A percentile compares a stretch with the other conserved stretches of the same genome.
Conservation (phyloP, 2,888 invertebrate genomes). For the Zootermopsis nevadensis region DNA sequence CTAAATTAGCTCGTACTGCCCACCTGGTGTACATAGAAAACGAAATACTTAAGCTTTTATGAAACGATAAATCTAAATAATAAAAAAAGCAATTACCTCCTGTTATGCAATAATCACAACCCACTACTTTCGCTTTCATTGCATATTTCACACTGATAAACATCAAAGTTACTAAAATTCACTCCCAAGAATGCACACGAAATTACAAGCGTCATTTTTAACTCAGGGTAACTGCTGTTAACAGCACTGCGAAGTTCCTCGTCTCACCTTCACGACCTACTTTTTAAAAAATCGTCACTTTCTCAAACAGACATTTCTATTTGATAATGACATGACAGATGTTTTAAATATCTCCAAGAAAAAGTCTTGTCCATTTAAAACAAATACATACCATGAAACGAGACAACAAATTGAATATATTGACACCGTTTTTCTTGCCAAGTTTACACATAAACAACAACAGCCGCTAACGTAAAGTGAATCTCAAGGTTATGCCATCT, state of each 20-base stretch:
- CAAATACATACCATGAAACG: not conserved
- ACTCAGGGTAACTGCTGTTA: not conserved
- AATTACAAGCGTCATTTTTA: not conserved
- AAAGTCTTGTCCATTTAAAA: constrained; percentile 33
- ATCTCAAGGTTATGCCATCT: constrained; percentile 52
- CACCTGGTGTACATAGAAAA: not conserved
- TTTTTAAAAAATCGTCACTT: constrained; percentile 51
- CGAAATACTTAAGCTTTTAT: not conserved
- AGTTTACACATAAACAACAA: constrained; percentile 50
- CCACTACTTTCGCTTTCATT: not conserved
- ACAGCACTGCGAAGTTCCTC: constrained; percentile 44
- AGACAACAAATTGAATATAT: not conserved
- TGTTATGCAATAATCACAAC: not conserved
- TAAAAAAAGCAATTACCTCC: not conserved
- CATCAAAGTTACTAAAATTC: not conserved
- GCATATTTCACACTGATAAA: not conserved
- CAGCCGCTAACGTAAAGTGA: constrained; percentile 48
- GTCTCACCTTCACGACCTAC: constrained; percentile 52
- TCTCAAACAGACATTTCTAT: constrained; percentile 50
- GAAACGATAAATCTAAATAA: not conserved
- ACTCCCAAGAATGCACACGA: not conserved
- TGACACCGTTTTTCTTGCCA: constrained; percentile 29
- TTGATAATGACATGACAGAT: constrained; percentile 49
- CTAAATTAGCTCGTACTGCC: not conserved
- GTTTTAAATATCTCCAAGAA: constrained; percentile 31